Conservation (phyloP, 1,140 invertebrate species). For the Cotesia chilonis region DNA sequence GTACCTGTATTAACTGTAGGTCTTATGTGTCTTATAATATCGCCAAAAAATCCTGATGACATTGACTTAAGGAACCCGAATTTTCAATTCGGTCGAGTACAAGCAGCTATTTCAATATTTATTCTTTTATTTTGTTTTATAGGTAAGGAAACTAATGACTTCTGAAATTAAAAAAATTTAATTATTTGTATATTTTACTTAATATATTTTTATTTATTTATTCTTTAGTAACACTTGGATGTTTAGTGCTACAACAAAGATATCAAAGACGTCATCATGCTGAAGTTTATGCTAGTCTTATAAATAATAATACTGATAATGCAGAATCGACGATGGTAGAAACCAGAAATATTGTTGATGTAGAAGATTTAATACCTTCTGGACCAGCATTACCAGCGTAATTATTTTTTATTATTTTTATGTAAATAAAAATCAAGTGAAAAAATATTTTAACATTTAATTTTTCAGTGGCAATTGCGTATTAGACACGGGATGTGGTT, state of each 20-base stretch:
- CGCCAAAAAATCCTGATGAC: conserved; percentile 45
- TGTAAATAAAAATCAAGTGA: not conserved
- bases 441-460: not conserved
- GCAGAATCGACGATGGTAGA: conserved; percentile 44
- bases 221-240: conserved; percentile 74
- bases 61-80: conserved; percentile 75
- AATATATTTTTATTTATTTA: conserved; percentile 34
- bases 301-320: conserved; percentile 50
- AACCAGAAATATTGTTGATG: conserved; percentile 70
- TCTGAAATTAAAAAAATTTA: conserved; percentile 19
- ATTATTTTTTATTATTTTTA: conserved; percentile 21
- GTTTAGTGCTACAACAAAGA: conserved; percentile 79
- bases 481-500: conserved; percentile 52
- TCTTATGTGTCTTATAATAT: conserved; percentile 50
- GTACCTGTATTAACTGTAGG: conserved; percentile 62
- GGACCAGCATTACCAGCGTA: conserved; percentile 43
- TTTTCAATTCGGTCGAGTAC: conserved; percentile 80
- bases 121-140: conserved; percentile 75
- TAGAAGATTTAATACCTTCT: conserved; percentile 74
- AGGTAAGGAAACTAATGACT: conserved; percentile 60
- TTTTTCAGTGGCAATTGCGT: conserved; percentile 46
- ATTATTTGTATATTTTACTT: not conserved
- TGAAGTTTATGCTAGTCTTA: conserved; percentile 57
- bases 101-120: conserved; percentile 75
- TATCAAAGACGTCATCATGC: conserved; percentile 64